Evolutionary conservation across 1,140 invertebrate species (phyloP).

Genomic region (Sitophilus oryzae): DNA sequence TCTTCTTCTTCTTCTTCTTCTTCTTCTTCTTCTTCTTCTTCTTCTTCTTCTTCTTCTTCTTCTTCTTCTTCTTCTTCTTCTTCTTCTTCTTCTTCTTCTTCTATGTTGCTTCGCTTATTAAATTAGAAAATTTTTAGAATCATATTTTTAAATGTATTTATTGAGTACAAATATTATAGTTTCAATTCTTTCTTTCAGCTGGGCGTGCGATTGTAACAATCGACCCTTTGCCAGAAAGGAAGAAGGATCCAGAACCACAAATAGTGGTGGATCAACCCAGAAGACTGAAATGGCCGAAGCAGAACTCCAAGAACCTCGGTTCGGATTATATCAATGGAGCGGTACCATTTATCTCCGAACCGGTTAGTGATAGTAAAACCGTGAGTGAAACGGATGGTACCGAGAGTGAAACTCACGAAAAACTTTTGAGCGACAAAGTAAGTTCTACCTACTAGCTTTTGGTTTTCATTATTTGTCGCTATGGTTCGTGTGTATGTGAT

Average conservation of each 20-base stretch:
- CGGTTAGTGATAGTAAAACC: constrained; percentile 1
- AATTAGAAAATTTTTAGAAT: too few relatives aligned
- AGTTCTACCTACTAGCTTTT: constrained; percentile 11
- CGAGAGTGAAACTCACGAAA: constrained; percentile 19
- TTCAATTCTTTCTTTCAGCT: constrained; percentile 9
- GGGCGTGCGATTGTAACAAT: constrained; percentile 39
- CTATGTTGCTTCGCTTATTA: too few relatives aligned
- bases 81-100: too few relatives aligned
- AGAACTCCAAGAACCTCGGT: constrained; percentile 23
- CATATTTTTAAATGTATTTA: too few relatives aligned
- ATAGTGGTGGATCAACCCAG: constrained; percentile 29
- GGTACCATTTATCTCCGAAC: constrained; percentile 10
- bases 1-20: too few relatives aligned
- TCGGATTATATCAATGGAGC: constrained; percentile 11
- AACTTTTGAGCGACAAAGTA: constrained; percentile 21
- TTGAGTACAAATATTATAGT: too few relatives aligned
- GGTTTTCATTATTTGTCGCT: too few relatives aligned
- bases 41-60: too few relatives aligned
- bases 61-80: too few relatives aligned
- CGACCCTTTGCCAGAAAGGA: constrained; percentile 31
- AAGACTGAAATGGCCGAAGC: constrained; percentile 23
- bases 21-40: too few relatives aligned
- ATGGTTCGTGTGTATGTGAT: too few relatives aligned
- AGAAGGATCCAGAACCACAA: constrained; percentile 4
- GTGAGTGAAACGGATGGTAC: constrained; percentile 18